Evolutionary conservation across 64 coral and sea anemone species (phyloP).

Genomic region (Montipora efflorescens): DNA sequence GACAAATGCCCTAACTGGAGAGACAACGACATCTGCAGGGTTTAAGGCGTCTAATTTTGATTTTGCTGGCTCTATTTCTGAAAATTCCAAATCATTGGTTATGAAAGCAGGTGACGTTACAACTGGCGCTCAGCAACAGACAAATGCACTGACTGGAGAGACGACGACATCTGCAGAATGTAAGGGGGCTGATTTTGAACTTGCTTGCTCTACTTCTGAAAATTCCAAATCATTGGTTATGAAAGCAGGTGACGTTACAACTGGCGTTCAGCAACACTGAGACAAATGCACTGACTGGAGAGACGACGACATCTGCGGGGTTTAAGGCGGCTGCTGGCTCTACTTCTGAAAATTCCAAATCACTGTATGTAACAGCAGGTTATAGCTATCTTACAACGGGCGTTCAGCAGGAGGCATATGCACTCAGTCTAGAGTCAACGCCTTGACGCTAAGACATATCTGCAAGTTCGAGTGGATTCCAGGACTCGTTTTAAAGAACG

Average conservation of each 20-base stretch:
- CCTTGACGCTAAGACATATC: neutral
- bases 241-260: slow-evolving; percentile 19
- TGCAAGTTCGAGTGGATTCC: neutral
- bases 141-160: neutral
- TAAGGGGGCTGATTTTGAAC: neutral
- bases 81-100: neutral
- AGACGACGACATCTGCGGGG: neutral
- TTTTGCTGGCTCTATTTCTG: neutral
- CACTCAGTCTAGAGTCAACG: neutral
- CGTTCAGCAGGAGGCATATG: neutral
- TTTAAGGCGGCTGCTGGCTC: neutral
- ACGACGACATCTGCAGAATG: neutral
- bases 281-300: neutral
- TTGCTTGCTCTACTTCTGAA: slow-evolving; percentile 1
- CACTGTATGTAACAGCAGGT: neutral
- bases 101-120: neutral
- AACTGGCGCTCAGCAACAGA: neutral
- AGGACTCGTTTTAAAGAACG: neutral
- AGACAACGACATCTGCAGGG: neutral
- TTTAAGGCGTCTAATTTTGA: neutral
- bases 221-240: slow-evolving; percentile 4
- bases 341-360: neutral
- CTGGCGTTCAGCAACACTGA: slow-evolving; percentile 23
- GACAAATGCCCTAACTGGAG: neutral
- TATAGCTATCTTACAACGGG: neutral